Evolutionary conservation across 2,888 invertebrate genomes (phyloP), one percentile per base, ranked within the genome.

Genomic region (Agrotis ipsilon): DNA sequence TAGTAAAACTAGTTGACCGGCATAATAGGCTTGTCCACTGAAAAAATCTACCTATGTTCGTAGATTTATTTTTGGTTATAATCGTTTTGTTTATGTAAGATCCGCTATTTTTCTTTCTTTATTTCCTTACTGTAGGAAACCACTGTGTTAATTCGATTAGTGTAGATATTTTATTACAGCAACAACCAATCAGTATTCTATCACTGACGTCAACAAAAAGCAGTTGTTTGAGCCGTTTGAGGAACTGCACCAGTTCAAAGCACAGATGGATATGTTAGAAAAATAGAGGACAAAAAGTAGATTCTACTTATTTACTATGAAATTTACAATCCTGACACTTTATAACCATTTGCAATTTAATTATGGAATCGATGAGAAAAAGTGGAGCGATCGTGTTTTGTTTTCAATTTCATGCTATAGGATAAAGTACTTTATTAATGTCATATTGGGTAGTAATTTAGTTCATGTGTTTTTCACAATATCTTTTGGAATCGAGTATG

Each of bases 61-160:
- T 3, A 3, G 4, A 27, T 3, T 27, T 4, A 27, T 27, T 27
- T 27, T 27, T 27, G 27, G 2, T 27, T 27, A 27, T 27, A 27
- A 27, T 27, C 27, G 27, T 27, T 27, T 27, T 27, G 27, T 27
- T 27, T 27, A 5, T 27, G 3, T 27, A 27, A 27, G 27, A 19
- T 4, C 19, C 13, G 19, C 49, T 19, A 49, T 21, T 49, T 18
- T 27, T 54, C 2, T 54, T 27, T 3, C 5, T 48, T 48, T 27
- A 9, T n/a, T 54, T 27, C 16, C 9, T 43, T 39, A 14, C 54
- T 27, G 27, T 54, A 13, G 7, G 32, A 32, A 1, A 32, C n/a
- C 14, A 46, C 24, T 49, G 89, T 85, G 90, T 88, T 89, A 90
- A 89, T 79, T 65, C 75, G 79, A 83, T 86, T 86, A 88, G 84